Evolutionary conservation across 2,888 invertebrate species (phyloP), one percentile per base, ranked within the genome.

Genomic region (Ennomos erosarius): DNA sequence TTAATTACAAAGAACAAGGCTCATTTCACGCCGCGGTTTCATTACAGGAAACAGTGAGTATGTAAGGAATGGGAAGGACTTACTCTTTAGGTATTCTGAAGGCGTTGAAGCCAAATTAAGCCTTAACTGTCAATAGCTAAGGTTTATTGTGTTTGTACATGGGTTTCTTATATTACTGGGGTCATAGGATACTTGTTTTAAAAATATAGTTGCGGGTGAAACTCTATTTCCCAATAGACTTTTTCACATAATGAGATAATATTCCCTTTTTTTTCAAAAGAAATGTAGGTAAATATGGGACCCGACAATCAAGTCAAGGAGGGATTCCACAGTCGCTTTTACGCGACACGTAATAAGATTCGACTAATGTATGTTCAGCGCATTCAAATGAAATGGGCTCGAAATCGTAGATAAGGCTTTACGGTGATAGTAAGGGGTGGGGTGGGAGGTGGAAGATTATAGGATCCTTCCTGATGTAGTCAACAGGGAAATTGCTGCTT

Each of bases 321-420:
- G 50, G 39, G 57, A 50, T 55, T 57, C 56, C 56, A 63, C 57
- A 70, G 67, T 70, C 43, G 55, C 42, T 57, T 38, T 42, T 62
- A 62, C 49, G 39, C 38, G 53, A 53, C 46, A 63, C 56, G 58
- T 58, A 62, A 67, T 65, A 69, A 63, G 65, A 65, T 67, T 64
- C 62, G 37, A 72, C 67, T 81, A 84, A 82, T 80, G 82, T 78
- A 81, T 81, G 80, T 83, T 79, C 73, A 71, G 71, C 77, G 81
- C 84, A 87, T 86, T 88, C 88, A 89, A 88, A 88, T 86, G 87
- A 85, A 90, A 90, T 89, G 88, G 87, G 84, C 83, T 82, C 82
- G 87, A 90, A 88, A 87, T 88, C 84, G 82, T 79, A 86, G 87
- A 89, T 89, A 89, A 80, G 81, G 84, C 81, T 85, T 81, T 85